These are phyloP conservation scores for Thryonomys swinderianus DNA, from an alignment of 2,113 vertebrate species.

Conservation along the genomic window DNA sequence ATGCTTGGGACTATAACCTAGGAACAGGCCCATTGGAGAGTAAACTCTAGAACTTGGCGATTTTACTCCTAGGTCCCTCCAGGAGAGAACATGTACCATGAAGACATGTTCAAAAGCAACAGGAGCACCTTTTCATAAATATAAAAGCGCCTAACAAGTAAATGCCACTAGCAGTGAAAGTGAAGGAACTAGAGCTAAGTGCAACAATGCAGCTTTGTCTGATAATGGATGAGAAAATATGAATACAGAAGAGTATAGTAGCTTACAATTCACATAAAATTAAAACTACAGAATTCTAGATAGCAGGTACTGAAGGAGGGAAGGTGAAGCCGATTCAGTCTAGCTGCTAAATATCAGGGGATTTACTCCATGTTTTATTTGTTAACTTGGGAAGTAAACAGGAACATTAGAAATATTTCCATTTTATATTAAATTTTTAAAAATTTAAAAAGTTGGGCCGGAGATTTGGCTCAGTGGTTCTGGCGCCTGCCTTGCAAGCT, in stretches of 20 bases:
- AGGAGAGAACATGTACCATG: not conserved
- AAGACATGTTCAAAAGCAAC: not conserved
- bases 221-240: slow-evolving; percentile 21
- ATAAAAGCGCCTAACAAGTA: not conserved
- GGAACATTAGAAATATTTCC: not conserved
- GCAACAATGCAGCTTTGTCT: not conserved
- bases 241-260: not conserved
- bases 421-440: not conserved
- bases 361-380: not conserved
- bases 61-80: not conserved
- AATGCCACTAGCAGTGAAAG: slow-evolving; percentile 33
- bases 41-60: not conserved
- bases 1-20: not conserved
- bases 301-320: not conserved
- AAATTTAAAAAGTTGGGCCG: not conserved
- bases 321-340: not conserved
- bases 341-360: not conserved
- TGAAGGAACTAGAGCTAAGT: not conserved
- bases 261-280: not conserved
- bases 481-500: too few relatives aligned
- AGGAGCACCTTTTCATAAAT: not conserved
- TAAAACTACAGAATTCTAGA: not conserved
- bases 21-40: not conserved
- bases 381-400: slow-evolving; percentile 17
- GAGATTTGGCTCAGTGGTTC: too few relatives aligned